A percentile compares a stretch with the other conserved stretches of the same genome.
Evolutionary conservation across 2,797 vertebrate genomes (phyloP).

Genomic region (Sebastes dallii): DNA sequence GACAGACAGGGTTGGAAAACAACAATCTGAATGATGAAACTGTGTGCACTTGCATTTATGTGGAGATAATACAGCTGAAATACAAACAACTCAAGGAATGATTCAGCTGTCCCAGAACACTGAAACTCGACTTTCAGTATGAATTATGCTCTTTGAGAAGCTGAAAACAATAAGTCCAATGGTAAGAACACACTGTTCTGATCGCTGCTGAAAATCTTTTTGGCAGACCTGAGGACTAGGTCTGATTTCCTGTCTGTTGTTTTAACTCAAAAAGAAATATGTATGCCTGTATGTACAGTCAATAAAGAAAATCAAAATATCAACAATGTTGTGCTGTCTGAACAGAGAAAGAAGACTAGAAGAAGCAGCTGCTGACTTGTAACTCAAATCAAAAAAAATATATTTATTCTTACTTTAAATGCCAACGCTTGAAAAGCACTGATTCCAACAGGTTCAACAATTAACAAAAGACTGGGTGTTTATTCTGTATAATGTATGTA

Average conservation of each 20-base stretch:
- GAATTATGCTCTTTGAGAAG: slow-evolving; percentile 25
- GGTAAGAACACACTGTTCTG: neutral
- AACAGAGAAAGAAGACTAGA: neutral
- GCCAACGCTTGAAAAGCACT: neutral
- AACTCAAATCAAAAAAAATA: neutral
- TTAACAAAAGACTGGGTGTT: neutral
- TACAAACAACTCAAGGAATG: neutral
- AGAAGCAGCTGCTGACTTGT: neutral
- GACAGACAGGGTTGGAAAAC: neutral
- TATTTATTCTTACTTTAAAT: neutral
- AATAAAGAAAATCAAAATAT: neutral
- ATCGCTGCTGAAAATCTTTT: slow-evolving; percentile 7
- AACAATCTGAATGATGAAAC: slow-evolving; percentile 1
- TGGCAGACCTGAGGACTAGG: neutral
- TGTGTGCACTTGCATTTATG: neutral
- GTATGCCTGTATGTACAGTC: neutral
- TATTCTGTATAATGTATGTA: neutral
- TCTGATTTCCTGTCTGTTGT: slow-evolving; percentile 6
- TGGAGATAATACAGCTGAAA: slow-evolving; percentile 6
- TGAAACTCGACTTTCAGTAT: neutral
- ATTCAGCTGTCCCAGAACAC: neutral
- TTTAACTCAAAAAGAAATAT: slow-evolving; percentile 10
- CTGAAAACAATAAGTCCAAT: slow-evolving; percentile 15
- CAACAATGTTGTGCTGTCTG: neutral
- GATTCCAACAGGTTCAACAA: neutral